Conservation (phyloP, 1,140 invertebrate species). For the Brachionus koreanus region DNA sequence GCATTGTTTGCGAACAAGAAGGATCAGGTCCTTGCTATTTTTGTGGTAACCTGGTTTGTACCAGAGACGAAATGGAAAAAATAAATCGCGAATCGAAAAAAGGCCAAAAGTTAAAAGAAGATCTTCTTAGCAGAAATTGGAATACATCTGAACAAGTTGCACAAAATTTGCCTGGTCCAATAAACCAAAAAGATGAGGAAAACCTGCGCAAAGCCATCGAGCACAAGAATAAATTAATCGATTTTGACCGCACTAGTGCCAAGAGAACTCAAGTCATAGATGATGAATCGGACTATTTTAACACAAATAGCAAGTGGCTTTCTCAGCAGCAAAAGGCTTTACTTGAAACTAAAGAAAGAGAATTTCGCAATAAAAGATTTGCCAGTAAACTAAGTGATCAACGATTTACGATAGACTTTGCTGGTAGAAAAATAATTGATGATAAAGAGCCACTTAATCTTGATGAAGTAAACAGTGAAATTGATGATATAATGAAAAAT, state of each 20-base stretch:
- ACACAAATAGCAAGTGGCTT: constrained; percentile 73
- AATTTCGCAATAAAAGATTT: constrained; percentile 69
- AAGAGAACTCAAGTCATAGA: constrained; percentile 83
- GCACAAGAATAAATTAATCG: constrained; percentile 75
- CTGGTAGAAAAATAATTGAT: constrained; percentile 63
- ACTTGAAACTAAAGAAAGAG: constrained; percentile 69
- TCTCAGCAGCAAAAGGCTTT: constrained; percentile 67
- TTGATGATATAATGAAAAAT: not conserved
- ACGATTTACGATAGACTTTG: constrained; percentile 72
- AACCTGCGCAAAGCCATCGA: constrained; percentile 67
- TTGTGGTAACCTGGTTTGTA: constrained; percentile 67
- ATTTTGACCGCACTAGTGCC: constrained; percentile 78
- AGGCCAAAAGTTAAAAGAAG: constrained; percentile 61
- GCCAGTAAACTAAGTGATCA: constrained; percentile 64
- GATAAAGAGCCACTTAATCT: constrained; percentile 51
- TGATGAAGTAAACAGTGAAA: not conserved
- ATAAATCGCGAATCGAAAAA: constrained; percentile 7
- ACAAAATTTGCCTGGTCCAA: constrained; percentile 65
- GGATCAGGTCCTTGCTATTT: constrained; percentile 90
- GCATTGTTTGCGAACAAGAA: constrained; percentile 91
- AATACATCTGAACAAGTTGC: constrained; percentile 69
- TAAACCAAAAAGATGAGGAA: constrained; percentile 45
- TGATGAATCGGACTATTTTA: constrained; percentile 89
- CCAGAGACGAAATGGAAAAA: constrained; percentile 20
- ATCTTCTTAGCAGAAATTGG: constrained; percentile 65